Evolutionary conservation across 1,140 invertebrate genomes (phyloP).

Genomic region (Drosophila navojoa): DNA sequence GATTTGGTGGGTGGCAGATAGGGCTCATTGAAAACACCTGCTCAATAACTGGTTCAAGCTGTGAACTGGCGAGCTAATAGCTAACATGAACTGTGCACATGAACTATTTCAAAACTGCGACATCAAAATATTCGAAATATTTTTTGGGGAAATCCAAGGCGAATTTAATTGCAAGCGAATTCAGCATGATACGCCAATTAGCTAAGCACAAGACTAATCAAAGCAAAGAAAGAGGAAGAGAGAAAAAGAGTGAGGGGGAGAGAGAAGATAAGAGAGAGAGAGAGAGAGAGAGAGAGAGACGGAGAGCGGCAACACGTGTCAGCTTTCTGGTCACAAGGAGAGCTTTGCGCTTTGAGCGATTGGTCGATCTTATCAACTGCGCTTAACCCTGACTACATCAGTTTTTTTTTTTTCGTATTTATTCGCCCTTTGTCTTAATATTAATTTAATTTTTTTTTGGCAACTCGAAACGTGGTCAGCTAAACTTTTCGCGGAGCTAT

Average conservation of each 20-base stretch:
- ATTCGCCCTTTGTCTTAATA: constrained; percentile 1
- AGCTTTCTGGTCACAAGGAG: neutral
- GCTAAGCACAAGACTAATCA: constrained; percentile 34
- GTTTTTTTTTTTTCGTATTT: neutral
- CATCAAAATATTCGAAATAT: neutral
- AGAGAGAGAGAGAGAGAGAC: neutral
- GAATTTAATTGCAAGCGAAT: constrained; percentile 14
- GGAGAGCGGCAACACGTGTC: constrained; percentile 9
- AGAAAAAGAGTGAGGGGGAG: neutral
- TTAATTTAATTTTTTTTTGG: constrained; percentile 25
- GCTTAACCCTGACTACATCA: constrained; percentile 26
- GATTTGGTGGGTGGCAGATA: constrained; percentile 1
- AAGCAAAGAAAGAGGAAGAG: constrained; percentile 15
- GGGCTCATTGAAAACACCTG: neutral
- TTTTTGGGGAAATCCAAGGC: constrained; percentile 23
- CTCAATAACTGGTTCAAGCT: neutral
- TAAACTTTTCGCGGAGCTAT: constrained; percentile 41
- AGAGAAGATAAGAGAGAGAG: neutral
- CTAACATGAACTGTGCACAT: neutral
- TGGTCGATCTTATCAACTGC: constrained; percentile 32
- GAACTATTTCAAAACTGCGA: neutral
- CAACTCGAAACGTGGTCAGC: constrained; percentile 47
- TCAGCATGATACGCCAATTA: constrained; percentile 58
- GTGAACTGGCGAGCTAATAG: neutral
- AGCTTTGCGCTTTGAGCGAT: constrained; percentile 1